Conservation (phyloP, 2,113 vertebrate species). For the Lontra canadensis region DNA sequence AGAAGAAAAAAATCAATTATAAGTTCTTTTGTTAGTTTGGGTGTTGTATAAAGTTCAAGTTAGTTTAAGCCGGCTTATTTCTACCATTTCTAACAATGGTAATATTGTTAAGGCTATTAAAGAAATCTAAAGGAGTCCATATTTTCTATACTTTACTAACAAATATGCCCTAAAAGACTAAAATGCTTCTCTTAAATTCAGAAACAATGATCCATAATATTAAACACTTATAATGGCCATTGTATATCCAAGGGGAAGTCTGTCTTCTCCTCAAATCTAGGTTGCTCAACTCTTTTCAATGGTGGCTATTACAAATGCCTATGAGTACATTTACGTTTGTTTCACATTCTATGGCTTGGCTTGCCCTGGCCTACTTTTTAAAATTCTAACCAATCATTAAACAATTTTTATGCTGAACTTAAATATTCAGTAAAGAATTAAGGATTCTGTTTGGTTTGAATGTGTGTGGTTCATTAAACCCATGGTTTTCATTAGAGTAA, state of each 20-base stretch:
- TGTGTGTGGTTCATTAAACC: conserved; percentile 70
- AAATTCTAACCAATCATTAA: conserved; percentile 50
- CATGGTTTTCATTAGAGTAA: conserved; percentile 73
- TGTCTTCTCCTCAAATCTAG: background rate
- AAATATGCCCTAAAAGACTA: conserved; percentile 2
- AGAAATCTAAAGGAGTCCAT: conserved; percentile 33
- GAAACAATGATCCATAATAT: background rate
- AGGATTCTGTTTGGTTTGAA: conserved; percentile 63
- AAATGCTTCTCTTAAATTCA: conserved; percentile 28
- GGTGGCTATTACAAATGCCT: background rate
- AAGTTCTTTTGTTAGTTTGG: background rate
- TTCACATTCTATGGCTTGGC: background rate
- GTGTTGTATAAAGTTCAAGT: conserved; percentile 59
- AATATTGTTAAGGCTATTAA: conserved; percentile 60
- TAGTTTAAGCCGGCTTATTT: conserved; percentile 53
- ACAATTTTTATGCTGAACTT: conserved; percentile 54
- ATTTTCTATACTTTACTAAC: conserved; percentile 23
- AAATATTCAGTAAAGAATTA: conserved; percentile 65
- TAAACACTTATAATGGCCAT: background rate
- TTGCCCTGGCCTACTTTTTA: conserved; percentile 20
- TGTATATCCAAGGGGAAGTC: background rate
- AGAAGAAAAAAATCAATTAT: background rate
- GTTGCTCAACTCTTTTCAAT: background rate
- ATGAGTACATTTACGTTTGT: background rate
- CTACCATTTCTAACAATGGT: too few relatives aligned